These are phyloP conservation scores for Scaeva pyrastri DNA, from an alignment of 2,888 invertebrate genomes.

Conservation along the genomic window DNA sequence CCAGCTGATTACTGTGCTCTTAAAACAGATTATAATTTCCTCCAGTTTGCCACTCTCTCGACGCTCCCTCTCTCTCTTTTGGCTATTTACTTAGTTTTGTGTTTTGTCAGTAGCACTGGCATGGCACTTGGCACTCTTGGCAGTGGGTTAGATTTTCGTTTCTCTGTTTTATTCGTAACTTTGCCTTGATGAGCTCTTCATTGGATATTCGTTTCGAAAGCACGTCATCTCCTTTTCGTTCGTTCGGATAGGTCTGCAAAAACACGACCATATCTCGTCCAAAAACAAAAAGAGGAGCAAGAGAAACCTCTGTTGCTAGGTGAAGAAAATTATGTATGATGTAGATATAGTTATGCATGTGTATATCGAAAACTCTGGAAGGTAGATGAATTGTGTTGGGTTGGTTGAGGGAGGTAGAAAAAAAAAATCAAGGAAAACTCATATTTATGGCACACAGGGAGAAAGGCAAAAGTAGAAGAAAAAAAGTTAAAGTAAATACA, in stretches of 20 bases:
- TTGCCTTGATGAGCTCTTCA: constrained; percentile 64
- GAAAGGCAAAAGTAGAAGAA: constrained; percentile 35
- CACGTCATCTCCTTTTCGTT: constrained; percentile 38
- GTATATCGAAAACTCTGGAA: constrained; percentile 63
- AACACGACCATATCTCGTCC: constrained; percentile 19
- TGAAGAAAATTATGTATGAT: constrained; percentile 70
- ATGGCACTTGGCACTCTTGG: no score
- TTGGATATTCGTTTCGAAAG: constrained; percentile 13
- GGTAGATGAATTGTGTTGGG: constrained; percentile 20
- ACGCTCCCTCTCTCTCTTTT: not conserved
- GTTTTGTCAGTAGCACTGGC: no score
- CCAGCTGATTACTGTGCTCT: constrained; percentile 68
- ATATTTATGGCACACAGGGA: constrained; percentile 60
- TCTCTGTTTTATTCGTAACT: constrained; percentile 57
- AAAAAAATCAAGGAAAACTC: constrained; percentile 23
- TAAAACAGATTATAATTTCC: not conserved
- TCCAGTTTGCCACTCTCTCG: no score
- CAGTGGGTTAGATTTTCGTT: constrained; percentile 40
- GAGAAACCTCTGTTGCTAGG: constrained; percentile 75
- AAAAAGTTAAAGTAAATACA: constrained; percentile 26
- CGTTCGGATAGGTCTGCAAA: not conserved
- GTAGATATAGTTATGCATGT: constrained; percentile 22
- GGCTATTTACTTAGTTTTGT: not conserved
- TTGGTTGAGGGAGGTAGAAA: constrained; percentile 32
- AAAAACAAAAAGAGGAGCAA: constrained; percentile 53